These are phyloP conservation scores for Pseudomugil gertrudae DNA, from an alignment of 2,797 vertebrate species.

Conservation along the genomic window DNA sequence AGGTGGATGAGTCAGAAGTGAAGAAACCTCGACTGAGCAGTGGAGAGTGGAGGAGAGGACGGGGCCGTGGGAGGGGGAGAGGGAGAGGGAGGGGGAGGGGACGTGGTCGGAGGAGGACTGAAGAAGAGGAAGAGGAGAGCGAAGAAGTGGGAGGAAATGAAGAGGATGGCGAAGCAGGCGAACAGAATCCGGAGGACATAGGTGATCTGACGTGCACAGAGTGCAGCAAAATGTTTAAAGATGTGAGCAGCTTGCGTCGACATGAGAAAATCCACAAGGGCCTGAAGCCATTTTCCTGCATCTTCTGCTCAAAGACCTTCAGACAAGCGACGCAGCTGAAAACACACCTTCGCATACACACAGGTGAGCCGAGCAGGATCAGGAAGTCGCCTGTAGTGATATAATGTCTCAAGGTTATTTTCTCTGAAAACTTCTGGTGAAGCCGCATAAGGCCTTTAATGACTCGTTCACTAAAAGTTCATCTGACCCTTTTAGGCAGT, in stretches of 20 bases:
- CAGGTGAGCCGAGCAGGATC: slow-evolving; percentile 82
- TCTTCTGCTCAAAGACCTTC: slow-evolving; percentile 95
- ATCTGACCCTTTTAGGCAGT: no score
- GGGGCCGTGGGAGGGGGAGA: slow-evolving; percentile 33
- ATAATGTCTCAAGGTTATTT: no score
- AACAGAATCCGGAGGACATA: slow-evolving; percentile 52
- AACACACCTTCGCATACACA: slow-evolving; percentile 97
- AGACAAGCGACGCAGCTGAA: slow-evolving; percentile 97
- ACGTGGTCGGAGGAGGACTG: slow-evolving; percentile 20
- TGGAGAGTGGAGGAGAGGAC: slow-evolving; percentile 36
- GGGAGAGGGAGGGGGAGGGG: slow-evolving; percentile 41
- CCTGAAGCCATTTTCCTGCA: slow-evolving; percentile 94
- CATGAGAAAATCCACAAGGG: slow-evolving; percentile 98
- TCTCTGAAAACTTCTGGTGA: background rate
- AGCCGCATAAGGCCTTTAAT: background rate
- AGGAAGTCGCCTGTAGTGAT: background rate
- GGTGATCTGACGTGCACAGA: slow-evolving; percentile 87
- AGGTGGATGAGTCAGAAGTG: slow-evolving; percentile 41
- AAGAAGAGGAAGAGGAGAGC: slow-evolving; percentile 72
- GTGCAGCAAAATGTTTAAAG: slow-evolving; percentile 93
- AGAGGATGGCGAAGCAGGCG: slow-evolving; percentile 61
- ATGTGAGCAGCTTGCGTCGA: slow-evolving; percentile 93
- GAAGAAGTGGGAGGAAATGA: slow-evolving; percentile 72
- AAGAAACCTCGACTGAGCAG: slow-evolving; percentile 53
- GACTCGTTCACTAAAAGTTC: background rate